Base-by-base conservation (phyloP, 2,113 vertebrate species). In the Orthochromis indermauri region DNA sequence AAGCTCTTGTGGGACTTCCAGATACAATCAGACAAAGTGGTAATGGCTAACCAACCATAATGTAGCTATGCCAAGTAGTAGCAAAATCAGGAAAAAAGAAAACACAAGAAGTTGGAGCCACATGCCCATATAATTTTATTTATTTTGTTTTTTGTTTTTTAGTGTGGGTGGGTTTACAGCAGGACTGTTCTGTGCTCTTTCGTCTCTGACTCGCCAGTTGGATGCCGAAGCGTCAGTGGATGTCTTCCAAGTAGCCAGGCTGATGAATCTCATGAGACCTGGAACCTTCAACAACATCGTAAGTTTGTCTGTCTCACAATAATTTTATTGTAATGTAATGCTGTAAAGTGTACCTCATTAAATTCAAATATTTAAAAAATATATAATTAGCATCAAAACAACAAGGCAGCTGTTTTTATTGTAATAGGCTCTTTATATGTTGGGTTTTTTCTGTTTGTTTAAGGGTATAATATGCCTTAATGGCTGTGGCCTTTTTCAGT, bases 221-320 rank as follows among this genome's bases (percentile, higher is more conserved):
- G 97, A 98, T 92, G 97, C 96, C 35, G 98, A 98, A 87, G 96
- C 97, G 26, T 97, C 96, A 1, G 93, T 98, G 59, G 97, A 99
- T 81, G 97, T 99, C 89, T 99, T 99, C 94, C 98, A 98, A 53
- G 96, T 97, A 92, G 97, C 98, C 71, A 98, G 97, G 95, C 97
- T 99, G 97, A 97, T 96, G 35, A 99, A 98, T 95, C 91, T 98
- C 83, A 98, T 98, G 97, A 97, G 99, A 91, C 98, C 98, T 4
- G 98, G 98, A 88, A 87, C 97, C 92, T 99, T 99, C 93, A 96
- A 96, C 14, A 97, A 99, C 84, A 95, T 97, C 10, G 98, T 99
- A 95, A 97, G 98, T 93, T 92, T 3, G 2, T 45, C n/a, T 51
- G 2, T 76, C 71, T 79, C 53, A 19, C 35, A 76, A 12, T 63